Conservation (phyloP, 2,113 vertebrate genomes). For the Stercorarius parasiticus region DNA sequence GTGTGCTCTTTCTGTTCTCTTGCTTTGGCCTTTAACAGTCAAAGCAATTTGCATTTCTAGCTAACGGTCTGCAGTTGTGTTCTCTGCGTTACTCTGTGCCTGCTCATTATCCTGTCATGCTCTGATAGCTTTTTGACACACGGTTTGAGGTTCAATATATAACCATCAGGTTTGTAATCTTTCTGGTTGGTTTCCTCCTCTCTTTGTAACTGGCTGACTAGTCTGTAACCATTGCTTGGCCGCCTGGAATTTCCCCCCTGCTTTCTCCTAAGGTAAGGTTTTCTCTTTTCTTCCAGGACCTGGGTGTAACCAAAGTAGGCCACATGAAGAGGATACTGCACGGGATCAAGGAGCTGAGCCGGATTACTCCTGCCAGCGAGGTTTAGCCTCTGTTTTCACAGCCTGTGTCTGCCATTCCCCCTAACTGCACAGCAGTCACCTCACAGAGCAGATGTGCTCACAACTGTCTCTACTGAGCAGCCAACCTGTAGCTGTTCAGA, state of each 20-base stretch:
- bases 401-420: constrained; percentile 70
- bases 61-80: background rate
- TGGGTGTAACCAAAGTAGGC: constrained; percentile 96
- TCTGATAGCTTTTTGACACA: background rate
- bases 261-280: background rate
- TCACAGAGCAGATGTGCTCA: constrained; percentile 34
- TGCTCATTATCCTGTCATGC: background rate
- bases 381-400: constrained; percentile 76
- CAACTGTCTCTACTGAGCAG: background rate
- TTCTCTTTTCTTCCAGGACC: constrained; percentile 80
- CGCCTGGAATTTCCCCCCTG: background rate
- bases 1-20: background rate
- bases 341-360: constrained; percentile 91
- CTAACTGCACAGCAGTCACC: constrained; percentile 35
- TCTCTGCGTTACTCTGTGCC: background rate
- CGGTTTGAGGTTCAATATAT: background rate
- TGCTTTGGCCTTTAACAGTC: background rate
- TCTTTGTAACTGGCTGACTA: background rate
- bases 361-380: constrained; percentile 84
- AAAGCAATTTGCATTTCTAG: background rate
- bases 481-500: background rate
- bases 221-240: background rate
- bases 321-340: constrained; percentile 98
- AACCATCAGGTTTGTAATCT: background rate
- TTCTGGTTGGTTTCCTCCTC: background rate